Percentiles rank a stretch among this genome's conserved stretches.
Conservation (phyloP, 2,113 vertebrate genomes). For the Elachura formosa region DNA sequence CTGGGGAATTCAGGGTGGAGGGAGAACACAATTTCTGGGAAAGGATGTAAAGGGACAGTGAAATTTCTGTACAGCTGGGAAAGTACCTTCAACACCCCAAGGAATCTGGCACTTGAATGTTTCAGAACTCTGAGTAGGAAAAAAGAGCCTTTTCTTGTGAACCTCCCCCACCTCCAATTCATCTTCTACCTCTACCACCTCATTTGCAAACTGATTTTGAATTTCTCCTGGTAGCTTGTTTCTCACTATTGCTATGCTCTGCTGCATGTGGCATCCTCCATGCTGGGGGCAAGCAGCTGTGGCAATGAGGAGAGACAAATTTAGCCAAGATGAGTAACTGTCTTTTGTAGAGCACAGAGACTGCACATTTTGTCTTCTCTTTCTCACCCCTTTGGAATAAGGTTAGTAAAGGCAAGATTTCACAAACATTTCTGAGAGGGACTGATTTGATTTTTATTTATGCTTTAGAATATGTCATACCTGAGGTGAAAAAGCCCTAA, state of each 20-base stretch:
- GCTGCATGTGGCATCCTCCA: background rate
- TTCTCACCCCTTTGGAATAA: background rate
- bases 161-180: background rate
- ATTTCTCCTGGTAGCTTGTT: background rate
- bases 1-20: rapidly evolving
- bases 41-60: background rate
- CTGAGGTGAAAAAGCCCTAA: background rate
- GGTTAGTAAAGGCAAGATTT: background rate
- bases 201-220: background rate
- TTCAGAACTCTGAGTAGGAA: background rate
- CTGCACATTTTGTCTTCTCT: background rate
- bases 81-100: background rate
- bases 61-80: background rate
- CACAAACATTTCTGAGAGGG: background rate
- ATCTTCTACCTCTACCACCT: background rate
- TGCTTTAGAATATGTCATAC: background rate
- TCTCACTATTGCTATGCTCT: background rate
- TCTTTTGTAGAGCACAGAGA: background rate
- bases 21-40: background rate
- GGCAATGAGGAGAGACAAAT: background rate
- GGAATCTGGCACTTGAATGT: background rate
- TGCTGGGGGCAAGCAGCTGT: background rate
- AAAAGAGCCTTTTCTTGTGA: background rate
- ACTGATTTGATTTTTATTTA: background rate
- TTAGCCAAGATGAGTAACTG: background rate